Percentiles rank a stretch among this genome's conserved stretches.
Evolutionary conservation across 2,888 invertebrate genomes (phyloP).

Genomic region (Disparrhopalites patrizii): DNA sequence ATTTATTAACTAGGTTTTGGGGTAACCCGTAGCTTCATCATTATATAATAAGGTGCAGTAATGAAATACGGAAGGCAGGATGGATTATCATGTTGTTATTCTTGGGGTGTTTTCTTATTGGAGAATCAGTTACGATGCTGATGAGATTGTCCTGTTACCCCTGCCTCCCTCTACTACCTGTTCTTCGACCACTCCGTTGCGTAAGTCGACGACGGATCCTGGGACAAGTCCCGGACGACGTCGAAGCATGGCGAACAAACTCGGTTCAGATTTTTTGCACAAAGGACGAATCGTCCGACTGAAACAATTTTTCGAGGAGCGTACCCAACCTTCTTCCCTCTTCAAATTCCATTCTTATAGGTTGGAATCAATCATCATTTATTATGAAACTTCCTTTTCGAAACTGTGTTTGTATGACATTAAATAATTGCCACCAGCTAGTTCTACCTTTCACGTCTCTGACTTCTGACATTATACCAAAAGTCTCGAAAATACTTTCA

Average conservation of each 20-base stretch:
- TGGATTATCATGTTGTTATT: background rate
- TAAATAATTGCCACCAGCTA: too few relatives aligned
- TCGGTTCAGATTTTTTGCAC: constrained; percentile 49
- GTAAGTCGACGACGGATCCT: constrained; percentile 34
- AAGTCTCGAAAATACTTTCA: too few relatives aligned
- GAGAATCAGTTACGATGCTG: constrained; percentile 14
- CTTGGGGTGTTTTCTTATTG: background rate
- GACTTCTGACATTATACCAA: too few relatives aligned
- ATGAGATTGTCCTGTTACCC: constrained; percentile 11
- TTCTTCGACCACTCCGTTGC: constrained; percentile 3
- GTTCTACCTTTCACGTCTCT: too few relatives aligned
- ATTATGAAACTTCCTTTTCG: too few relatives aligned
- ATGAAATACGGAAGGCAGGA: too few relatives aligned
- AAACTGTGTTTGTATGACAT: too few relatives aligned
- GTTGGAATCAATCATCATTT: constrained; percentile 13
- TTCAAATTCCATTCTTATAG: constrained; percentile 48
- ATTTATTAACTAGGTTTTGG: too few relatives aligned
- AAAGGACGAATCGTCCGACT: constrained; percentile 48
- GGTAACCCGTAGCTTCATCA: too few relatives aligned
- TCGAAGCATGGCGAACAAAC: constrained; percentile 47
- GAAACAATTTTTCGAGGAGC: constrained; percentile 49
- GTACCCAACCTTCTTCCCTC: constrained; percentile 46
- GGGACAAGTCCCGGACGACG: constrained; percentile 42
- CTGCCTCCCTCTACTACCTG: constrained; percentile 5
- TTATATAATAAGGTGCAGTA: too few relatives aligned